phyloP scores from a whole-genome alignment of 2,888 invertebrate genomes.

The Scaptomyza polygonia region DNA sequence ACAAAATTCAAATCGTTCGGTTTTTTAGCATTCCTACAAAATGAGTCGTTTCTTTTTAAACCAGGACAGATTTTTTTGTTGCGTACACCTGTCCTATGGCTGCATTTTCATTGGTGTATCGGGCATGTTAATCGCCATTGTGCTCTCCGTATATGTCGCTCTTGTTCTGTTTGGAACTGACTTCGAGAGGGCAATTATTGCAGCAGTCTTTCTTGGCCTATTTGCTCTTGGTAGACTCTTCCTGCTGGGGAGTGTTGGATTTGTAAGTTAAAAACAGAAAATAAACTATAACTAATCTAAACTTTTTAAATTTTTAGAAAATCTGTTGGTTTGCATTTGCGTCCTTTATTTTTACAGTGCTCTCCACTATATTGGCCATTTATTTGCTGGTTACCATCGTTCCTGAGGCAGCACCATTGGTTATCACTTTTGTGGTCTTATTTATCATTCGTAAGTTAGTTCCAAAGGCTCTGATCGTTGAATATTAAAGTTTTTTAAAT shows the following conservation, averaged over 20 bases:
- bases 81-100: slow-evolving; percentile 28
- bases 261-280: slow-evolving; percentile 43
- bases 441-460: slow-evolving; percentile 27
- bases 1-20: slow-evolving; percentile 12
- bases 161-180: neutral
- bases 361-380: neutral
- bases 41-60: slow-evolving; percentile 23
- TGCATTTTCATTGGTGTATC: slow-evolving; percentile 36
- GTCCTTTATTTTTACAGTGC: neutral
- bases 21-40: neutral
- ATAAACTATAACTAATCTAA: neutral
- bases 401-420: neutral
- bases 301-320: slow-evolving; percentile 5
- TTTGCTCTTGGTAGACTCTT: slow-evolving; percentile 19
- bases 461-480: too few species aligned
- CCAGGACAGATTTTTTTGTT: slow-evolving; percentile 26
- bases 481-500: neutral
- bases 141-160: neutral
- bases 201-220: slow-evolving; percentile 5
- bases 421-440: neutral
- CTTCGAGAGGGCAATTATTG: neutral
- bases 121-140: slow-evolving; percentile 23
- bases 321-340: neutral
- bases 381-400: neutral
- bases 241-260: slow-evolving; percentile 19